Conservation (phyloP, 2,113 vertebrate genomes). For the Ovis canadensis region DNA sequence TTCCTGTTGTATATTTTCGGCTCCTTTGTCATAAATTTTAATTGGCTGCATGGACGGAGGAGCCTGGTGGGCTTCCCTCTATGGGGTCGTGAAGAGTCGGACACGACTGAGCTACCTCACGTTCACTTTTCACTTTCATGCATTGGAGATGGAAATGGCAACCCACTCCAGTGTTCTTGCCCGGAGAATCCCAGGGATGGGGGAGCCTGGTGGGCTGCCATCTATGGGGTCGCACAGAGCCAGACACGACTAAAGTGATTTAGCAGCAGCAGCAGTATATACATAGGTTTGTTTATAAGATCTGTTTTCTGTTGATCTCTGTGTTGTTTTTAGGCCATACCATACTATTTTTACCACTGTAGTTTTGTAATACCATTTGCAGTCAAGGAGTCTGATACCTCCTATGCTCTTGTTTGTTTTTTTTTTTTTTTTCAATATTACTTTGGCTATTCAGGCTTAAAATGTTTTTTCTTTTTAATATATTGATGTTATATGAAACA, state of each 20-base stretch:
- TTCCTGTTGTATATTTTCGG: background rate
- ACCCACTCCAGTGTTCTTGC: background rate
- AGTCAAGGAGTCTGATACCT: background rate
- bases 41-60: background rate
- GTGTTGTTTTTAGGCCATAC: background rate
- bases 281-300: background rate
- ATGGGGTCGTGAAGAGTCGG: fast-evolving
- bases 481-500: background rate
- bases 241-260: background rate
- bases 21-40: background rate
- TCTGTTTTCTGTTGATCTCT: background rate
- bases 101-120: background rate
- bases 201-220: background rate
- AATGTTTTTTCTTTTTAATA: background rate
- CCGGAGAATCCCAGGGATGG: background rate
- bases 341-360: background rate
- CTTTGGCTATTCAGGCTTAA: background rate
- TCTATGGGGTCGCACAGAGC: background rate
- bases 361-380: background rate
- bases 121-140: background rate
- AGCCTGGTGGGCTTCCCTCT: background rate
- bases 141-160: background rate
- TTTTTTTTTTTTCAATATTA: background rate
- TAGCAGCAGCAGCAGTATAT: background rate
- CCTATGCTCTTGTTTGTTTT: background rate